Evolutionary conservation across 1,140 invertebrate genomes (phyloP), one percentile per base, ranked within the genome.

Genomic region (Phenacoccus solenopsis): DNA sequence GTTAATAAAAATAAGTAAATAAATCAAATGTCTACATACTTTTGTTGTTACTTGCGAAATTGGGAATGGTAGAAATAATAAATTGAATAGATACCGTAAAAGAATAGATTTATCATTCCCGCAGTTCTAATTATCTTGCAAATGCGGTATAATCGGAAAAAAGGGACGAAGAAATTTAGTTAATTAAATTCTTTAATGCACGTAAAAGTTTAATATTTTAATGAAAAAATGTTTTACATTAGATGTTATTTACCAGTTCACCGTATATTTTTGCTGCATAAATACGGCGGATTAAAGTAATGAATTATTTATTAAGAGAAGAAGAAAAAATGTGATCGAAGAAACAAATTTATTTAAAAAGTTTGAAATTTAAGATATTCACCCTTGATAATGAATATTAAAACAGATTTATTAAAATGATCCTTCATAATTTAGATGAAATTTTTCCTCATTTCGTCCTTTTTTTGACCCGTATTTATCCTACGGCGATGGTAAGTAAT

Each of bases 211-310:
- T 16, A n/a, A 4, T 10, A 49, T 49, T 49, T 49, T 49, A 49
- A 49, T 49, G 38, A 49, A 49, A 49, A 49, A 49, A 49, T 49
- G 38, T 49, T 49, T 49, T 49, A 49, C 38, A 49, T 49, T 49
- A 10, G 38, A 49, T 49, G 38, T 49, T 49, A n/a, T 49, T 49
- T 49, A 49, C 38, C 20, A 9, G 38, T n/a, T 49, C 20, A 16
- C 13, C 20, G 38, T 49, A n/a, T 49, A 49, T 49, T 49, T n/a
- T 49, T n/a, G 38, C 38, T 49, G 38, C 38, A 49, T 49, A 49
- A 49, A 49, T 49, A 49, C 38, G 5, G 20, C n/a, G 20, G 38
- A 49, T 49, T 49, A 49, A 49, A 49, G 16, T 49, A 49, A 49
- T 49, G 20, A 49, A 49, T 49, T 49, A 49, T 49, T 49, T 49